These are phyloP conservation scores for Oophaga pumilio DNA, from an alignment of 2,113 vertebrate genomes.

Conservation along the genomic window DNA sequence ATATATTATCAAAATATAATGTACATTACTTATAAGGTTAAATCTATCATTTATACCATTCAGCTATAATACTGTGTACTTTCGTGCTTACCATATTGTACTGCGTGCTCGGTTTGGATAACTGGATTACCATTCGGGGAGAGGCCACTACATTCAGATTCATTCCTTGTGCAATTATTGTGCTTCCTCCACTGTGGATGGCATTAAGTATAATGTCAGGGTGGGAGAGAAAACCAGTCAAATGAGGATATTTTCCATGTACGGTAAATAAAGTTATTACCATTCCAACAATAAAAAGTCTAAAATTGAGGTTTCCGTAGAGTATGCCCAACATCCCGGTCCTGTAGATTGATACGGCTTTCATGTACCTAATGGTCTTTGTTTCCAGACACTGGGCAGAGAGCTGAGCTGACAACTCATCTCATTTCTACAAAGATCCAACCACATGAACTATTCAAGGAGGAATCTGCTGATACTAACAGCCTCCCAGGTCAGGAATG, in stretches of 20 bases:
- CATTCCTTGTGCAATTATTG: slow-evolving; percentile 87
- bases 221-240: background rate
- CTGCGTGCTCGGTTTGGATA: slow-evolving; percentile 77
- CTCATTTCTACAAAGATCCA: background rate
- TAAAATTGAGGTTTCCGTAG: background rate
- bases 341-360: background rate
- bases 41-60: background rate
- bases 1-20: too few species aligned
- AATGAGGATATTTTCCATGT: background rate
- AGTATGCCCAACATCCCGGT: background rate
- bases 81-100: slow-evolving; percentile 96
- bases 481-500: background rate
- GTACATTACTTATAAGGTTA: too few species aligned
- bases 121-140: slow-evolving; percentile 89
- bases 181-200: slow-evolving; percentile 89
- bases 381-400: background rate
- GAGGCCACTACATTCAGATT: slow-evolving; percentile 88
- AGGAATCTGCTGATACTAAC: slow-evolving; percentile 20
- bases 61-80: slow-evolving; percentile 56
- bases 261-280: background rate
- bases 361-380: background rate
- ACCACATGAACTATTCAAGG: background rate
- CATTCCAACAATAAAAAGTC: background rate
- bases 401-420: slow-evolving; percentile 2
- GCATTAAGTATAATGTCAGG: background rate